Conservation (phyloP, 1,140 invertebrate species). For the Triops cancriformis region DNA sequence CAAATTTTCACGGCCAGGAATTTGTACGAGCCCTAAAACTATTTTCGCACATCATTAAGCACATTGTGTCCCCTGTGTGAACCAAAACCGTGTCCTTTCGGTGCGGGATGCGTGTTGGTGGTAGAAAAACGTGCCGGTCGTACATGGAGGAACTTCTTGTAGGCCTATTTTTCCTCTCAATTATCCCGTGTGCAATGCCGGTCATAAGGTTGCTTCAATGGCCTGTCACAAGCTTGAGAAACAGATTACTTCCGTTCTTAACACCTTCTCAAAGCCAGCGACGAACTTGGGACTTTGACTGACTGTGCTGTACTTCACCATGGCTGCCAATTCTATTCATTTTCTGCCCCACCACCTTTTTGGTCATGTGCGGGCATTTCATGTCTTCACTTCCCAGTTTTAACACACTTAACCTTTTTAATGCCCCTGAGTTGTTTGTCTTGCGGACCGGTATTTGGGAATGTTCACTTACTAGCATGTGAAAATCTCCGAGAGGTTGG, state of each 20-base stretch:
- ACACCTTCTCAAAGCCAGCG: neutral
- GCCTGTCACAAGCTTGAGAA: neutral
- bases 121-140: neutral
- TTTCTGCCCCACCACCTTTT: neutral
- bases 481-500: no score
- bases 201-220: constrained; percentile 10
- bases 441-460: no score
- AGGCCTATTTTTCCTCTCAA: neutral
- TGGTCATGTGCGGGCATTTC: neutral
- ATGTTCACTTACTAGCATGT: no score
- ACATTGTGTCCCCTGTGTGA: neutral
- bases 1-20: neutral
- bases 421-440: no score
- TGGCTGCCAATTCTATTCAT: neutral
- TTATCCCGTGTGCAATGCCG: neutral
- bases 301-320: no score
- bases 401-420: neutral
- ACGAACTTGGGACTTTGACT: neutral
- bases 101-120: neutral
- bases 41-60: constrained; percentile 6
- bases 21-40: neutral
- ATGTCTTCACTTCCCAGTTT: neutral
- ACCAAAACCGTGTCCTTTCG: neutral
- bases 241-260: constrained; percentile 9
- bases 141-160: neutral